Evolutionary conservation across 2,888 invertebrate genomes (phyloP).

Genomic region (Notocelia uddmanniana): DNA sequence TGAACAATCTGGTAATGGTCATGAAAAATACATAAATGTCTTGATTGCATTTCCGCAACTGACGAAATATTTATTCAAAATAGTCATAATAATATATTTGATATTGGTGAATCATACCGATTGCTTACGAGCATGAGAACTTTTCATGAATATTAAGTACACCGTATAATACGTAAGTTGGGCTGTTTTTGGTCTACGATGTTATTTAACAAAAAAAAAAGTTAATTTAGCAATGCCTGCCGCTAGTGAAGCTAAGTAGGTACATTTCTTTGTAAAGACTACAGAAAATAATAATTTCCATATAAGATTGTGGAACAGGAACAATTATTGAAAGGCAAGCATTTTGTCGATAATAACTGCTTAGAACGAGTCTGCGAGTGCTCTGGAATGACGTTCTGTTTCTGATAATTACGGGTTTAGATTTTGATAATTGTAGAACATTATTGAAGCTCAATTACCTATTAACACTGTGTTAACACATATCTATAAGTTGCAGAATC

Average conservation of each 20-base stretch:
- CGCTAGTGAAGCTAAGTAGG: too few relatives aligned
- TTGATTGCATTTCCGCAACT: background rate
- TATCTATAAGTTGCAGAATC: constrained; percentile 30
- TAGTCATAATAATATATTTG: background rate
- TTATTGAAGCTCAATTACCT: background rate
- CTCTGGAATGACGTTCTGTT: background rate
- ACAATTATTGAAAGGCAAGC: too few relatives aligned
- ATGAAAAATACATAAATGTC: constrained; percentile 8
- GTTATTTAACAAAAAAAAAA: too few relatives aligned
- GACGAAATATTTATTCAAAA: background rate
- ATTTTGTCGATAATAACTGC: too few relatives aligned
- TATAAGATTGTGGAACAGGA: too few relatives aligned
- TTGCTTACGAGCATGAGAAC: background rate
- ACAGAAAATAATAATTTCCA: too few relatives aligned
- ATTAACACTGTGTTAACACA: constrained; percentile 12
- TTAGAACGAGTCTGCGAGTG: background rate
- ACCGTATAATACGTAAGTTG: too few relatives aligned
- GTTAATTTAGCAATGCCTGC: too few relatives aligned
- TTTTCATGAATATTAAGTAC: background rate
- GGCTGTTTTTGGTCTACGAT: too few relatives aligned
- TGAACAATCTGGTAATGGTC: background rate
- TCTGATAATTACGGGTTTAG: background rate
- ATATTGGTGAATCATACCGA: background rate
- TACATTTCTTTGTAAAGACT: too few relatives aligned
- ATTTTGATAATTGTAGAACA: background rate